Evolutionary conservation across 2,113 vertebrate species (phyloP), one percentile per base, ranked within the genome.

Genomic region (Oreochromis niloticus): DNA sequence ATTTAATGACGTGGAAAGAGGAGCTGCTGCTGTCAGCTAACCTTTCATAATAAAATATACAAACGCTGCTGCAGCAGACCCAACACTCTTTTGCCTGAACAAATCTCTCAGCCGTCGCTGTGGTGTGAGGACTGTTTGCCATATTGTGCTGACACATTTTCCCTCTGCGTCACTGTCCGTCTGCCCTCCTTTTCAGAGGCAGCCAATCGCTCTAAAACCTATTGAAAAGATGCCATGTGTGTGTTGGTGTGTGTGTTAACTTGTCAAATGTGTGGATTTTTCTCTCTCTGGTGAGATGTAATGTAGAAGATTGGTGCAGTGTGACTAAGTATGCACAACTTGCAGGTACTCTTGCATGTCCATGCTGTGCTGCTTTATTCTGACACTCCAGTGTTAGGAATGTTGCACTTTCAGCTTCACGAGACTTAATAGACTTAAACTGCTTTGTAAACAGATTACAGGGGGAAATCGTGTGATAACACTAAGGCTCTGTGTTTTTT

Each of bases 121-220:
- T 61, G 86, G 57, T 92, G 91, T 86, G 91, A 91, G 59, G 83
- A 88, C 91, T 39, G 87, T 88, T 91, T 80, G 88, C 92, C 94
- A 94, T 90, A 90, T 92, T 94, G 89, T 85, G 83, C 91, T 90
- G 93, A 93, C 90, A 91, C 91, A 90, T 92, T 88, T 83, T 90
- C 81, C 59, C 85, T 87, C 75, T 93, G 82, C 88, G 89, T 93
- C 89, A 92, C 85, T 36, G 79, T 90, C 91, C 92, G 83, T 91
- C 89, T 88, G 79, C 82, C 80, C 86, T 87, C 59, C 80, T 86
- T 79, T 22, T 83, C 89, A 61, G 46, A 84, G 75, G 41, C 87
- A 79, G 84, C 87, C 88, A 90, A 88, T 66, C 39, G 41, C 30
- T 85, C 82, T 12, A 17, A 88, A 92, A 89, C 78, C 82, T 81